Conservation (phyloP, 2,888 invertebrate species). For the Heliconius sara region DNA sequence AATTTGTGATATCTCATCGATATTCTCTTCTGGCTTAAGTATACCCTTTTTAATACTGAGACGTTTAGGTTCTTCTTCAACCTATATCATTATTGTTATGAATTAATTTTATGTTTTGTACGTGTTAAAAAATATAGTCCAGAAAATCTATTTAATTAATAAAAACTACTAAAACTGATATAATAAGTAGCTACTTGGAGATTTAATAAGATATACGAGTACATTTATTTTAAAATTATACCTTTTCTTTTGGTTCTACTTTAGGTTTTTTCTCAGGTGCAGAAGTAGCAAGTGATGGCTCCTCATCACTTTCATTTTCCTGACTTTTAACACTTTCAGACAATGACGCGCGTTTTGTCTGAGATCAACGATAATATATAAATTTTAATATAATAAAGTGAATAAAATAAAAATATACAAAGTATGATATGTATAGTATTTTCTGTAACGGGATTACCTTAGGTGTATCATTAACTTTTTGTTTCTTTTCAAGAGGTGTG, state of each 20-base stretch:
- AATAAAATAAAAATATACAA: constrained; percentile 18
- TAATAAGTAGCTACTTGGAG: not conserved
- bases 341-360: constrained; percentile 77
- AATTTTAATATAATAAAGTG: constrained; percentile 29
- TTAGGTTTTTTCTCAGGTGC: constrained; percentile 72
- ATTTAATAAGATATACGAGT: not conserved
- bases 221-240: constrained; percentile 45
- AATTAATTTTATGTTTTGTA: not conserved
- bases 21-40: constrained; percentile 73
- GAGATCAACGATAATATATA: constrained; percentile 49
- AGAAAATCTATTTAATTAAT: not conserved
- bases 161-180: not conserved
- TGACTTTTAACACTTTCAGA: constrained; percentile 76
- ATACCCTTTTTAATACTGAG: constrained; percentile 75
- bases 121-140: not conserved
- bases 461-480: constrained; percentile 75
- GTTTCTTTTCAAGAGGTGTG: constrained; percentile 81
- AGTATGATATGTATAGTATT: constrained; percentile 47
- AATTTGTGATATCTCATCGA: constrained; percentile 74
- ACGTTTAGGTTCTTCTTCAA: constrained; percentile 69
- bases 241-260: constrained; percentile 65
- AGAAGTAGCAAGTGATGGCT: constrained; percentile 67
- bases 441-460: constrained; percentile 71
- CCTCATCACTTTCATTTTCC: constrained; percentile 76
- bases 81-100: constrained; percentile 55